phyloP scores from a whole-genome alignment of 2,888 invertebrate genomes.

The Cerastis rubricosa region DNA sequence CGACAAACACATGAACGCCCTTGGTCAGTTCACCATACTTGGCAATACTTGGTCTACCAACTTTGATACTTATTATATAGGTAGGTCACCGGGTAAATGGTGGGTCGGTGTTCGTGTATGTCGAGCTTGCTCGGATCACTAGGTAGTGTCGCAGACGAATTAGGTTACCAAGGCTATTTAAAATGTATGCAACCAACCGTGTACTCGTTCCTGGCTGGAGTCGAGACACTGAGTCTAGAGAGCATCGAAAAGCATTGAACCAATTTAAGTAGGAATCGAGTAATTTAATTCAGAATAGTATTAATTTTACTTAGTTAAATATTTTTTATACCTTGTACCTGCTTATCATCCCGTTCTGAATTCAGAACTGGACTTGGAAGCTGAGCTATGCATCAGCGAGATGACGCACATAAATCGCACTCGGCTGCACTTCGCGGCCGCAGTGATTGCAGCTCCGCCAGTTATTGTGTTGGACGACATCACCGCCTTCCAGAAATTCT shows the following conservation, averaged over 20 bases:
- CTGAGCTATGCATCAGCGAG: constrained; percentile 61
- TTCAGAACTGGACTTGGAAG: constrained; percentile 68
- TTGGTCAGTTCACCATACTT: constrained; percentile 71
- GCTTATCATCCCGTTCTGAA: not conserved
- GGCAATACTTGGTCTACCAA: not conserved
- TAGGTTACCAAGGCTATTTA: not conserved
- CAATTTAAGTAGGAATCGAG: not conserved
- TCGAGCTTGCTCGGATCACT: not conserved
- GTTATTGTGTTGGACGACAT: constrained; percentile 83
- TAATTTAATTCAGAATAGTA: not conserved
- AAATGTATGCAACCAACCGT: not conserved
- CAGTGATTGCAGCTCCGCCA: constrained; percentile 82
- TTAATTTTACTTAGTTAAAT: not conserved
- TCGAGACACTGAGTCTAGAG: not conserved
- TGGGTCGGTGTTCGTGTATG: not conserved
- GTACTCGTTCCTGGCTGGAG: not conserved
- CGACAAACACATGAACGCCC: constrained; percentile 75
- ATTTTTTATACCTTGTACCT: not conserved
- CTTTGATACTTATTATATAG: not conserved
- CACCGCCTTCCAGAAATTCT: constrained; percentile 80
- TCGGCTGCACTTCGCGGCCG: constrained; percentile 80
- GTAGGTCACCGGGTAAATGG: too few species aligned
- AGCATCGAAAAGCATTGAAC: not conserved
- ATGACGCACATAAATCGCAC: constrained; percentile 59
- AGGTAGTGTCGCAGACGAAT: not conserved